These are phyloP conservation scores for Prinia subflava DNA, from an alignment of 2,113 vertebrate genomes.

Conservation along the genomic window DNA sequence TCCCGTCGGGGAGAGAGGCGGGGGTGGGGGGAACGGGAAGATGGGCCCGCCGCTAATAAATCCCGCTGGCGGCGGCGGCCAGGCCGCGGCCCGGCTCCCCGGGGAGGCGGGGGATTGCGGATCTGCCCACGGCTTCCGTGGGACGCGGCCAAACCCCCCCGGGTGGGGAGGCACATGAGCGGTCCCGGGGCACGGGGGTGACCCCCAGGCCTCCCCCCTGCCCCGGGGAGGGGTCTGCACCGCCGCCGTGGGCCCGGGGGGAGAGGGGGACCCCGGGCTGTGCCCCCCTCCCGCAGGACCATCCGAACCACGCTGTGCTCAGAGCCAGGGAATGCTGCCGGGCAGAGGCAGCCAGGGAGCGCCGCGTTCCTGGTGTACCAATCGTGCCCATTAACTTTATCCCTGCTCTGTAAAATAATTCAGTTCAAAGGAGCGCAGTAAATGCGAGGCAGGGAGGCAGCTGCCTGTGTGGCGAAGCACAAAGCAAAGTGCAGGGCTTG, in stretches of 20 bases:
- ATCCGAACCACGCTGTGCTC: neutral
- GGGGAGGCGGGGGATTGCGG: neutral
- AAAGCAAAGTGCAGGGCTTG: neutral
- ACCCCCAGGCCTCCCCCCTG: accelerated
- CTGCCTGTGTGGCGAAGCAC: neutral
- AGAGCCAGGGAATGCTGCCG: neutral
- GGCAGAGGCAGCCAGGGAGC: neutral
- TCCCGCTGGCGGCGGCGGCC: neutral
- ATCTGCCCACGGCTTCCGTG: neutral
- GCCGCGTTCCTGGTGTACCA: neutral
- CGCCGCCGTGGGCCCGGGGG: neutral
- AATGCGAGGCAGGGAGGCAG: neutral
- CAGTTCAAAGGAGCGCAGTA: neutral
- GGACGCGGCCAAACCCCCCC: neutral
- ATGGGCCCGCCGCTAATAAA: neutral
- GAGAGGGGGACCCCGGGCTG: neutral
- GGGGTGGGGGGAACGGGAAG: accelerated
- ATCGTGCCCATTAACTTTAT: neutral
- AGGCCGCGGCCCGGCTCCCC: neutral
- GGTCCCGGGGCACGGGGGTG: accelerated
- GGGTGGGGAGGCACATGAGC: neutral
- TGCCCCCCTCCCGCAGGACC: neutral
- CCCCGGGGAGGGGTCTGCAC: accelerated
- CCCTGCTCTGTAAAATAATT: neutral
- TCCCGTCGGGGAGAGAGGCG: neutral